phyloP scores from a whole-genome alignment of 2,113 vertebrate species.

The Prunella himalayana region DNA sequence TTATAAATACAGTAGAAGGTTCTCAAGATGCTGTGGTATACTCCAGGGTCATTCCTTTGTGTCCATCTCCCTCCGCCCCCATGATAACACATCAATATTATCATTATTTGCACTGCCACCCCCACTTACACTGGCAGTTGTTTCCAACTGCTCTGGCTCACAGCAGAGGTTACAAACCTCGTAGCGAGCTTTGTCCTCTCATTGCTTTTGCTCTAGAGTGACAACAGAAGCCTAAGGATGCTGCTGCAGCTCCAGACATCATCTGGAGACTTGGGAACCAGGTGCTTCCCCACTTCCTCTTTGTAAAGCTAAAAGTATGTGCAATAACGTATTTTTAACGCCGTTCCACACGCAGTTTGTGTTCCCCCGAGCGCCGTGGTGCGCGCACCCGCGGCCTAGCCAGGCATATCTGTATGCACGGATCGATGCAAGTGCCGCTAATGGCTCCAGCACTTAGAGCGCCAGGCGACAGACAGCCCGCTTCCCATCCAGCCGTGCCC shows the following conservation, averaged over 20 bases:
- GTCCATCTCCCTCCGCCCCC: neutral
- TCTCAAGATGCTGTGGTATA: neutral
- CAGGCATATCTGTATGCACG: neutral
- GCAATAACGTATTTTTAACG: fast-evolving
- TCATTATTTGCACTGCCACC: neutral
- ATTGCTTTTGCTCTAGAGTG: neutral
- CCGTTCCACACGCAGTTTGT: neutral
- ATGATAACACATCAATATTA: neutral
- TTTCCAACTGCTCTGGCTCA: neutral
- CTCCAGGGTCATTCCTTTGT: neutral
- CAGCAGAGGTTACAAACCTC: neutral
- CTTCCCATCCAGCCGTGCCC: neutral
- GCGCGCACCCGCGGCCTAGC: slow-evolving; percentile 5
- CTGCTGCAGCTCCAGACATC: neutral
- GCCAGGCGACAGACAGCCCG: neutral
- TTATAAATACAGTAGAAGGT: neutral
- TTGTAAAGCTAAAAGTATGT: neutral
- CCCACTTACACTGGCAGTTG: neutral
- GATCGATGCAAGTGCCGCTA: slow-evolving; percentile 9
- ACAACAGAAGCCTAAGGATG: neutral
- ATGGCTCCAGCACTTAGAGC: neutral
- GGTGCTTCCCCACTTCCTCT: neutral
- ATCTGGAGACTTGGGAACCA: neutral
- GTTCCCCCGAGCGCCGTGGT: neutral
- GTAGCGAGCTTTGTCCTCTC: neutral